phyloP scores from a whole-genome alignment of 1,140 invertebrate species.

The Tyrophagus putrescentiae region DNA sequence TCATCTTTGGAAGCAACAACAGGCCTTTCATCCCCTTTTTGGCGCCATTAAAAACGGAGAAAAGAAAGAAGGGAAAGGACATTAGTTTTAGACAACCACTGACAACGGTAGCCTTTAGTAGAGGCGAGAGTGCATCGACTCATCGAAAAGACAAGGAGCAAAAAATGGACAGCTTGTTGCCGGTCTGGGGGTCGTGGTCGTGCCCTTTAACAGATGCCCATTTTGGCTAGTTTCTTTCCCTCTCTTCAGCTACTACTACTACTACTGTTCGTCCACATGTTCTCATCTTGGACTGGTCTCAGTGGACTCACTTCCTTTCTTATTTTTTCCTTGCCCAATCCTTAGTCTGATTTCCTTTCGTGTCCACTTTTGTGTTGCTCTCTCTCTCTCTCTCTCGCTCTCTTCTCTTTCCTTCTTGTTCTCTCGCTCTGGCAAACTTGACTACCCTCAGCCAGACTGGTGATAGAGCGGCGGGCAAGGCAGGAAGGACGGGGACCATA shows the following conservation, averaged over 20 bases:
- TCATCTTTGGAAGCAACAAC: no score
- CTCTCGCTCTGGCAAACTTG: not conserved
- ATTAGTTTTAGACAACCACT: no score
- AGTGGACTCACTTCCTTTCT: conserved; percentile 11
- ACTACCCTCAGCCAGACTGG: conserved; percentile 2
- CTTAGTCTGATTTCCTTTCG: conserved; percentile 14
- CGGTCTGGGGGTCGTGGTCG: not conserved
- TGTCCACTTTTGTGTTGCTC: not conserved
- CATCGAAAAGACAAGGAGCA: not conserved
- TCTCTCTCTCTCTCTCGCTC: not conserved
- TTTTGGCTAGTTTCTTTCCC: no score
- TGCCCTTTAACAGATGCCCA: conserved; percentile 6
- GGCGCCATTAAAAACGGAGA: no score
- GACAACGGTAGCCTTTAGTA: no score
- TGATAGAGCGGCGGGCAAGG: not conserved
- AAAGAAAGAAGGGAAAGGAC: no score
- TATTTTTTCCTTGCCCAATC: no score
- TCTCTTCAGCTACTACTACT: not conserved
- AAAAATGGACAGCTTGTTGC: no score
- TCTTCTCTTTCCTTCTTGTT: not conserved
- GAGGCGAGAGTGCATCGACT: not conserved
- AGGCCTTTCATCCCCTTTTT: no score
- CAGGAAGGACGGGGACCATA: conserved; percentile 9
- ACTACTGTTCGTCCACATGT: not conserved
- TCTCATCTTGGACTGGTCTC: conserved; percentile 1